Evolutionary conservation across 1,140 invertebrate genomes (phyloP).

Genomic region (Carposina sasakii): DNA sequence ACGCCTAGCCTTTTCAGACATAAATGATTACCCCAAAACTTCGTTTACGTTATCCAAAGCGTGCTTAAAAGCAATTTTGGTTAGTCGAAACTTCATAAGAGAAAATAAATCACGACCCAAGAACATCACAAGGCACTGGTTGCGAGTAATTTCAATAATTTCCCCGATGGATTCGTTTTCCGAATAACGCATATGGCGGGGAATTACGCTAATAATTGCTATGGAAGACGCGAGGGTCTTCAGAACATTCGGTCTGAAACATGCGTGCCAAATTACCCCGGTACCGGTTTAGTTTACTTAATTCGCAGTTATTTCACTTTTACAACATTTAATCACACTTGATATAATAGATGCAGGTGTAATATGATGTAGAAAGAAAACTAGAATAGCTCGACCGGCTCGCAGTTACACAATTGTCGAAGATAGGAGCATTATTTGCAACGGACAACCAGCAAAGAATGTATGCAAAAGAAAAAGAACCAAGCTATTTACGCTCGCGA

Average conservation of each 20-base stretch:
- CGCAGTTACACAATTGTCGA: too few species aligned
- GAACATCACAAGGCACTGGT: constrained; percentile 16
- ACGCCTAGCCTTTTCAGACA: too few species aligned
- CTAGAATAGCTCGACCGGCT: too few species aligned
- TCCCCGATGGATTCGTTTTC: constrained; percentile 50
- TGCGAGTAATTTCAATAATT: constrained; percentile 49
- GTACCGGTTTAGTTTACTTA: constrained; percentile 35
- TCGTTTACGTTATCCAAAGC: too few species aligned
- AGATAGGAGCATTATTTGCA: too few species aligned
- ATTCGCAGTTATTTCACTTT: constrained; percentile 37
- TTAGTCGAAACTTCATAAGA: constrained; percentile 20
- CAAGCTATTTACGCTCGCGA: constrained; percentile 38
- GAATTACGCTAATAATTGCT: constrained; percentile 52
- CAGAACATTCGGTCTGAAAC: constrained; percentile 27
- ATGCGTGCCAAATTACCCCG: constrained; percentile 49
- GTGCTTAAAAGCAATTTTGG: neutral
- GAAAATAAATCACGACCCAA: constrained; percentile 9
- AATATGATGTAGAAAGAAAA: too few species aligned
- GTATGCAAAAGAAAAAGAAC: constrained; percentile 30
- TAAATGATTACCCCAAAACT: too few species aligned
- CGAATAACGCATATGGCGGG: constrained; percentile 45
- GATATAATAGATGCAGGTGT: too few species aligned
- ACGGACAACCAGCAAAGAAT: too few species aligned
- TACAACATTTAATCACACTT: too few species aligned
- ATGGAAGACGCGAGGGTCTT: constrained; percentile 37